Conservation (phyloP, 2,888 invertebrate species). For the Brachypterus glaber region DNA sequence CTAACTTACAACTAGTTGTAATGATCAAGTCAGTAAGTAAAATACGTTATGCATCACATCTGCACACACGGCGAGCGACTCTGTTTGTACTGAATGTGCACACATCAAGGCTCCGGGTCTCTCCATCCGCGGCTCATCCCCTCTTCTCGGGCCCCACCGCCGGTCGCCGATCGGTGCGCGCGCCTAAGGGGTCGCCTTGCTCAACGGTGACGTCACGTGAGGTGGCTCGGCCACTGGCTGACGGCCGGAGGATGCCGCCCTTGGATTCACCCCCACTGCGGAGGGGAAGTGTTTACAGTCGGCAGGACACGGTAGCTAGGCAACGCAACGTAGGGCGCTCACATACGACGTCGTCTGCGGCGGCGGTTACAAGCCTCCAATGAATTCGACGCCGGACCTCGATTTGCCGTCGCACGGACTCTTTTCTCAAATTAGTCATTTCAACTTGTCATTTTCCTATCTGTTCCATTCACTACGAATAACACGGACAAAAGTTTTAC, state of each 20-base stretch:
- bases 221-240: constrained; percentile 31
- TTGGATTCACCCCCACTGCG: constrained; percentile 29
- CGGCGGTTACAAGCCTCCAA: not conserved
- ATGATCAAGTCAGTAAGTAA: constrained; percentile 1
- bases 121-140: constrained; percentile 30
- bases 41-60: constrained; percentile 51
- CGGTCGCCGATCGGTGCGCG: constrained; percentile 32
- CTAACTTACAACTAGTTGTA: constrained; percentile 16
- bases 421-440: too few species aligned
- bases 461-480: too few species aligned
- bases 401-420: constrained; percentile 11
- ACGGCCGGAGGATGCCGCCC: constrained; percentile 28
- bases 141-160: constrained; percentile 38
- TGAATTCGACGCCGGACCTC: constrained; percentile 13
- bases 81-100: constrained; percentile 53
- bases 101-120: constrained; percentile 32
- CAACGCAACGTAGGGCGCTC: constrained; percentile 39
- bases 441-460: too few species aligned
- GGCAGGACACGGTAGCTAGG: constrained; percentile 41
- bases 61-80: constrained; percentile 41
- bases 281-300: constrained; percentile 43
- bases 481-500: too few species aligned
- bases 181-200: constrained; percentile 39
- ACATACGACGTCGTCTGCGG: constrained; percentile 25
- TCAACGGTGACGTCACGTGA: constrained; percentile 36